These are phyloP conservation scores for Vanacampus margaritifer DNA, from an alignment of 2,113 vertebrate genomes.

Conservation along the genomic window DNA sequence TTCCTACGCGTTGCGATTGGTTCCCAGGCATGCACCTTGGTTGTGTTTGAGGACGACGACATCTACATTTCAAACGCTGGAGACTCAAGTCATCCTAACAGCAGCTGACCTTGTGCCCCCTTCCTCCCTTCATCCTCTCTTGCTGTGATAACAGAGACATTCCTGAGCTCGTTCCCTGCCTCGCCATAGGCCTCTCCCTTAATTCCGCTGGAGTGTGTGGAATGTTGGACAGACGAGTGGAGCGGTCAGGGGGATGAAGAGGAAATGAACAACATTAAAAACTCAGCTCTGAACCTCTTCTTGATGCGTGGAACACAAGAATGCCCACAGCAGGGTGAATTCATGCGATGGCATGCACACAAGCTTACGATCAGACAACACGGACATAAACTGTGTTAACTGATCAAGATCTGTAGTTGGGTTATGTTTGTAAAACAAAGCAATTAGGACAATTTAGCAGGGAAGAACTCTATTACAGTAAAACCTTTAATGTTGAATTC, in stretches of 20 bases:
- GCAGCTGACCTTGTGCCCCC: slow-evolving; percentile 52
- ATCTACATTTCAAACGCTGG: slow-evolving; percentile 25
- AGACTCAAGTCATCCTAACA: slow-evolving; percentile 39
- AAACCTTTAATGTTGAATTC: not conserved
- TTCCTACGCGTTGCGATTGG: slow-evolving; percentile 40
- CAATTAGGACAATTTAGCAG: not conserved
- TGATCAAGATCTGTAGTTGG: slow-evolving; percentile 21
- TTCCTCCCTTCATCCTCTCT: slow-evolving; percentile 61
- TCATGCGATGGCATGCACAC: slow-evolving; percentile 12
- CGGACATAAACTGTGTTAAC: slow-evolving; percentile 33
- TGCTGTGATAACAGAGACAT: slow-evolving; percentile 71
- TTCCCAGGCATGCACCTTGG: slow-evolving; percentile 36
- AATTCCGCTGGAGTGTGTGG: slow-evolving; percentile 68
- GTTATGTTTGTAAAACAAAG: not conserved
- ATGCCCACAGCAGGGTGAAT: slow-evolving; percentile 18
- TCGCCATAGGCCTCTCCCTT: slow-evolving; percentile 65
- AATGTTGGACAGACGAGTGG: slow-evolving; percentile 60
- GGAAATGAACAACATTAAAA: slow-evolving; percentile 73
- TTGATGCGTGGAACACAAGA: slow-evolving; percentile 51
- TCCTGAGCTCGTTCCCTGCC: slow-evolving; percentile 67
- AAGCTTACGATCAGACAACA: not conserved
- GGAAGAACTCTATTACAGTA: not conserved
- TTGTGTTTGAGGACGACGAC: slow-evolving; percentile 36
- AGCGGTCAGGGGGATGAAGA: slow-evolving; percentile 42
- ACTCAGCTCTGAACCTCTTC: slow-evolving; percentile 37